Base-by-base conservation (phyloP, 2,888 invertebrate species). In the Terebella lapidaria region DNA sequence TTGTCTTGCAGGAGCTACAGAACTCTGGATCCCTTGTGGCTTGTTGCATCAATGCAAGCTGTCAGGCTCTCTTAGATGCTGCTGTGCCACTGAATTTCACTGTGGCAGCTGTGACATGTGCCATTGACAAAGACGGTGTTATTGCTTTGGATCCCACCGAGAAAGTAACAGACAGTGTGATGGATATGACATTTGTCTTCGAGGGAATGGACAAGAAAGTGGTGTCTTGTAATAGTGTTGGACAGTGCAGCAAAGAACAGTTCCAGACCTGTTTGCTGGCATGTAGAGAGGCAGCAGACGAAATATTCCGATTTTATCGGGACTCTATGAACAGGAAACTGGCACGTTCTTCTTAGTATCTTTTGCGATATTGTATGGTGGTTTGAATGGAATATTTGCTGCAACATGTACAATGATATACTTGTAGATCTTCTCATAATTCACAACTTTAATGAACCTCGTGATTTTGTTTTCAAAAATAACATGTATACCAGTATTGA, bases 1-100 rank as follows among this genome's bases (percentile, higher is more conserved):
- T 94, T 46, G 87, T 89, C 57, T 79, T 94, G 57, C 94, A 94
- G 78, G 94, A 94, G 83, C 81, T 94, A 73, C 91, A 94, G 75
- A 88, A 92, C 80, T 63, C 67, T 54, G 78, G 78, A 2, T 75
- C 74, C 3, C 67, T 92, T 1, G 81, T 93, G 57, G 87, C 92
- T 0, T 89, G 90, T 78, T 86, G 88, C 18, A 83, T 94, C 30
- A 95, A 94, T 83, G 88, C 90, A 26, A 84, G 87, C 0, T 92
- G 91, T 77, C 81, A 93, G 60, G 91, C 93, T 0, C 82, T 93
- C 29, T 83, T 94, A 1, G 89, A 91, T 81, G 86, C 91, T 0
- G 90, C 91, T 26, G 82, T 94, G n/a, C 85, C 89, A 18, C 88
- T 94, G 88, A 88, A 88, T 66, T 89, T 86, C 74, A 85, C 89